These are phyloP conservation scores for Eledone cirrhosa DNA, from an alignment of 2,888 invertebrate species.

Conservation along the genomic window DNA sequence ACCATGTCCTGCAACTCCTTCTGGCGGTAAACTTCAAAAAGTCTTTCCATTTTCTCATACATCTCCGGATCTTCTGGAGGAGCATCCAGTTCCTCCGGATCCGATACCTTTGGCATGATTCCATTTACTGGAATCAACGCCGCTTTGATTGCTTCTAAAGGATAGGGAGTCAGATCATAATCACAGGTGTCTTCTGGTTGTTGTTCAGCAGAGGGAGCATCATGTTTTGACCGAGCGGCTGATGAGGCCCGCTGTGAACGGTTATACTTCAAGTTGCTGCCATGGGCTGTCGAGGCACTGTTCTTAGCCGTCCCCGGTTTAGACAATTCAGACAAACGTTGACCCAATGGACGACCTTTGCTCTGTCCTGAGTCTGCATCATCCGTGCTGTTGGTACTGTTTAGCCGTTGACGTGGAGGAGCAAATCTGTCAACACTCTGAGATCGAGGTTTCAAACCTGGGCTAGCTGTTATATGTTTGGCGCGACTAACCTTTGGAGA, in stretches of 20 bases:
- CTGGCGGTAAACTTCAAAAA: constrained; percentile 59
- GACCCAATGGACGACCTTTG: neutral
- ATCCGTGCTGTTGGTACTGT: constrained; percentile 4
- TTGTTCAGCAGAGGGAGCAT: constrained; percentile 46
- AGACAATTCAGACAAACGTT: neutral
- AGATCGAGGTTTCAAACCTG: neutral
- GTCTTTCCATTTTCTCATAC: constrained; percentile 60
- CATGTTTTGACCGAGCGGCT: neutral
- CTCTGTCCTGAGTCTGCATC: neutral
- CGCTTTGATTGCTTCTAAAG: constrained; percentile 55
- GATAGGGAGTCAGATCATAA: constrained; percentile 47
- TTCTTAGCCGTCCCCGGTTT: neutral
- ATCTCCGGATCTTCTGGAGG: constrained; percentile 60
- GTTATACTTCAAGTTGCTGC: neutral
- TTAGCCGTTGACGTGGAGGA: neutral
- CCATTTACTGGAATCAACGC: constrained; percentile 49
- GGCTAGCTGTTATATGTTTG: neutral
- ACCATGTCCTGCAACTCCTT: constrained; percentile 54
- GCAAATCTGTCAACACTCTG: neutral
- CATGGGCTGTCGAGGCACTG: neutral
- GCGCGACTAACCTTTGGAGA: neutral
- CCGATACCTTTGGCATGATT: constrained; percentile 38
- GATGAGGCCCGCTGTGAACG: neutral
- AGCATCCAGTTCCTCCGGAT: constrained; percentile 48
- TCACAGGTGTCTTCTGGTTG: constrained; percentile 46